phyloP scores from a whole-genome alignment of 2,797 vertebrate species.

The Karalla daura region DNA sequence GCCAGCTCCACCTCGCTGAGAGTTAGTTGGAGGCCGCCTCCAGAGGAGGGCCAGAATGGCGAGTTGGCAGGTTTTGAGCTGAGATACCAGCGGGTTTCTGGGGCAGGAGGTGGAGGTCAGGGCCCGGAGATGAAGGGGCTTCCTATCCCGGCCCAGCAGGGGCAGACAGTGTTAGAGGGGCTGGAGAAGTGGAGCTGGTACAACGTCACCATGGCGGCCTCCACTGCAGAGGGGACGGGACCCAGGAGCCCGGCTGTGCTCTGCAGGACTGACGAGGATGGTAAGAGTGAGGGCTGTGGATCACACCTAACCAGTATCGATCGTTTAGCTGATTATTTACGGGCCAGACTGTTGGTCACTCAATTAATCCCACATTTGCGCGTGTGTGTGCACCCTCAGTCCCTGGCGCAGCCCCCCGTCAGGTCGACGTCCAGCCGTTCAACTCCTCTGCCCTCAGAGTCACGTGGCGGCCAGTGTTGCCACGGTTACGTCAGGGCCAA shows the following conservation, averaged over 20 bases:
- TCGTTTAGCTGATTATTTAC: slow-evolving; percentile 61
- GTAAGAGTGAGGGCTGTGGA: slow-evolving; percentile 75
- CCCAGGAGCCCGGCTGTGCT: slow-evolving; percentile 89
- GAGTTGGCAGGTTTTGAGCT: slow-evolving; percentile 92
- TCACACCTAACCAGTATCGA: slow-evolving; percentile 53
- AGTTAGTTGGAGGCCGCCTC: slow-evolving; percentile 95
- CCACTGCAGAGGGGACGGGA: slow-evolving; percentile 88
- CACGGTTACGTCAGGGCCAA: slow-evolving; percentile 91
- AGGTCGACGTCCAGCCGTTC: slow-evolving; percentile 91
- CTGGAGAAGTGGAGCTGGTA: slow-evolving; percentile 96
- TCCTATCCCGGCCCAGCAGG: slow-evolving; percentile 82
- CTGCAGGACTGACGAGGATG: slow-evolving; percentile 94
- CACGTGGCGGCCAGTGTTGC: slow-evolving; percentile 90
- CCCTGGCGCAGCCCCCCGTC: slow-evolving; percentile 91
- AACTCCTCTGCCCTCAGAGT: slow-evolving; percentile 92
- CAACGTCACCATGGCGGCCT: slow-evolving; percentile 88
- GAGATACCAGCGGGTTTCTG: slow-evolving; percentile 89
- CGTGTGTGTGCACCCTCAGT: slow-evolving; percentile 78
- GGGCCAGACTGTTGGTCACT: slow-evolving; percentile 33
- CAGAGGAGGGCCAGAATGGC: slow-evolving; percentile 89
- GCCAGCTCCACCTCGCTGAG: slow-evolving; percentile 93
- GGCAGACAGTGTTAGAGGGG: slow-evolving; percentile 86
- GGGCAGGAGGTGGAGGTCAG: slow-evolving; percentile 80
- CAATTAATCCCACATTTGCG: slow-evolving; percentile 43
- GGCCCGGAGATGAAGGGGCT: slow-evolving; percentile 84